Conservation (phyloP, 2,113 vertebrate species). For the Brachyhypopomus gauderio region DNA sequence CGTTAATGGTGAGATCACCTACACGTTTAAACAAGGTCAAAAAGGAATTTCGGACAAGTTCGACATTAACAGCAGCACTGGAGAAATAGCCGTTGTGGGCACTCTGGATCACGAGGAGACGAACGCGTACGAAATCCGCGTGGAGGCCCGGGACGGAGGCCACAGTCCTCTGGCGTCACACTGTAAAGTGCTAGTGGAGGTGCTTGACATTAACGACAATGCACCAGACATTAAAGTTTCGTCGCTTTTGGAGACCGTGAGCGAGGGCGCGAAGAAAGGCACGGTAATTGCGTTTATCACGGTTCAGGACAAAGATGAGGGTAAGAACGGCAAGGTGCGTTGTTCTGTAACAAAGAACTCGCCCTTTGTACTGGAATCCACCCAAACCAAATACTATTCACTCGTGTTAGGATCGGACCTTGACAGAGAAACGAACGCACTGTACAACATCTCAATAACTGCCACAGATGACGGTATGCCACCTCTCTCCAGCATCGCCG, state of each 20-base stretch:
- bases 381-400: slow-evolving; percentile 51
- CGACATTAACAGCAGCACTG: slow-evolving; percentile 35
- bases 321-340: slow-evolving; percentile 50
- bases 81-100: slow-evolving; percentile 38
- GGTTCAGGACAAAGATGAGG: slow-evolving; percentile 51
- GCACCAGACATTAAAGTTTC: slow-evolving; percentile 51
- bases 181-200: slow-evolving; percentile 47
- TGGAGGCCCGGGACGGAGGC: slow-evolving; percentile 46
- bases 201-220: slow-evolving; percentile 53
- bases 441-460: slow-evolving; percentile 50
- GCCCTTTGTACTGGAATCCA: slow-evolving; percentile 43
- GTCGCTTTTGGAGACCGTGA: slow-evolving; percentile 40
- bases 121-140: slow-evolving; percentile 45
- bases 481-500: slow-evolving; percentile 39
- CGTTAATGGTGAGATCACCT: slow-evolving; percentile 53
- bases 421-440: slow-evolving; percentile 40
- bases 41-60: slow-evolving; percentile 35
- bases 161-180: slow-evolving; percentile 37
- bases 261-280: slow-evolving; percentile 45
- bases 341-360: slow-evolving; percentile 35
- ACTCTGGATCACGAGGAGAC: slow-evolving; percentile 47
- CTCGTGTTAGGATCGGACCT: slow-evolving; percentile 41
- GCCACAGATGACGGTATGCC: slow-evolving; percentile 53
- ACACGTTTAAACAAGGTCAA: slow-evolving; percentile 44
- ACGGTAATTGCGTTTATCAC: slow-evolving; percentile 50